These are phyloP conservation scores for Calycopis cecrops DNA, from an alignment of 1,140 invertebrate genomes.

Conservation along the genomic window DNA sequence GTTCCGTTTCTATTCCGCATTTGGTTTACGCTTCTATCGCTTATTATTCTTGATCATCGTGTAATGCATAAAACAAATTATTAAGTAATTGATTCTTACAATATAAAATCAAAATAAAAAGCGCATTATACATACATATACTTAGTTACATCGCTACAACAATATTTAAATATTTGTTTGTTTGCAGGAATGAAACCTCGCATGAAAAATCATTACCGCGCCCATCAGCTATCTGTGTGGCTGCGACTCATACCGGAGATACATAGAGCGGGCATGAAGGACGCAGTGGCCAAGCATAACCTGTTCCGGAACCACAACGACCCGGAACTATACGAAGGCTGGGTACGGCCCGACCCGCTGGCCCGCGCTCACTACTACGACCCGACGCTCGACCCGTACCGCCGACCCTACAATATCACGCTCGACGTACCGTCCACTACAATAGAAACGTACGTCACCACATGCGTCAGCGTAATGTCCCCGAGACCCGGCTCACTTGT, in stretches of 20 bases:
- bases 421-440: conserved; percentile 75
- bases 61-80: too few relatives aligned
- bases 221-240: conserved; percentile 96
- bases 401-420: conserved; percentile 74
- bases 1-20: too few relatives aligned
- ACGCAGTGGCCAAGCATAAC: conserved; percentile 88
- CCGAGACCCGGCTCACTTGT: conserved; percentile 65
- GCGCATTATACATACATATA: conserved; percentile 19
- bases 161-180: too few relatives aligned
- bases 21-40: too few relatives aligned
- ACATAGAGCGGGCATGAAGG: conserved; percentile 91
- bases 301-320: conserved; percentile 89
- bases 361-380: conserved; percentile 70
- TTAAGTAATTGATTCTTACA: too few relatives aligned
- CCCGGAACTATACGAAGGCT: conserved; percentile 86
- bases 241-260: conserved; percentile 93
- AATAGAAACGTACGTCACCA: conserved; percentile 76
- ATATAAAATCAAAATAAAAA: too few relatives aligned
- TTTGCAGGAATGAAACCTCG: conserved; percentile 88
- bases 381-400: conserved; percentile 73
- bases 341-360: conserved; percentile 86
- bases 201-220: conserved; percentile 95
- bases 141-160: too few relatives aligned
- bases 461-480: conserved; percentile 76
- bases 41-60: too few relatives aligned